Evolutionary conservation across 2,797 vertebrate genomes (phyloP), one percentile per base, ranked within the genome.

Genomic region (Pelodytes ibericus): DNA sequence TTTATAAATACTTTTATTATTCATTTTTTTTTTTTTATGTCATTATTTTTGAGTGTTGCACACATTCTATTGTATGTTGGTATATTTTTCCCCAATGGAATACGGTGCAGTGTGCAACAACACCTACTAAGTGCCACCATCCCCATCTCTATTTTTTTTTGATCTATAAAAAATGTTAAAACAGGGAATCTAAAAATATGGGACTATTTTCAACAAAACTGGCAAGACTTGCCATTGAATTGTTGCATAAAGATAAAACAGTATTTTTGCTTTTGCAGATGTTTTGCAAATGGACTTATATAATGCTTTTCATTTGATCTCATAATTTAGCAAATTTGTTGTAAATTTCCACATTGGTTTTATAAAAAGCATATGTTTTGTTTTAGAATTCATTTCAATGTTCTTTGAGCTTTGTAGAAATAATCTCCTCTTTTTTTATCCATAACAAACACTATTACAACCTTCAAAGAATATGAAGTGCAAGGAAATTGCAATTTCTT

Each of bases 391-490:
- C n/a, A 25, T 53, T 53, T 53, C 1, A 25, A 53, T 22, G 49
- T 53, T 22, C 49, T 53, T 53, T 24, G n/a, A 53, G 49, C 20
- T 22, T 7, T 44, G 41, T 15, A 44, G n/a, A 53, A 53, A 53
- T 53, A 24, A 53, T 53, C 49, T 22, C 22, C 16, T 53, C 49
- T 53, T 20, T 53, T n/a, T 16, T 53, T 16, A 53, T 53, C 11
- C 49, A 53, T 53, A 20, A 53, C 49, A 53, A 53, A 53, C 6
- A 24, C n/a, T 53, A 24, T 53, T 53, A 24, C 49, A 53, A 22
- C 49, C 49, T 53, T 53, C 49, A 53, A 53, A 53, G 49, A 53
- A 24, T 53, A 20, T n/a, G 15, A 53, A 53, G 49, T 53, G 24
- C 8, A 22, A 53, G 49, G 6, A 22, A 6, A 7, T n/a, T 20